Evolutionary conservation across 2,113 vertebrate species (phyloP).

Genomic region (Elephas maximus): DNA sequence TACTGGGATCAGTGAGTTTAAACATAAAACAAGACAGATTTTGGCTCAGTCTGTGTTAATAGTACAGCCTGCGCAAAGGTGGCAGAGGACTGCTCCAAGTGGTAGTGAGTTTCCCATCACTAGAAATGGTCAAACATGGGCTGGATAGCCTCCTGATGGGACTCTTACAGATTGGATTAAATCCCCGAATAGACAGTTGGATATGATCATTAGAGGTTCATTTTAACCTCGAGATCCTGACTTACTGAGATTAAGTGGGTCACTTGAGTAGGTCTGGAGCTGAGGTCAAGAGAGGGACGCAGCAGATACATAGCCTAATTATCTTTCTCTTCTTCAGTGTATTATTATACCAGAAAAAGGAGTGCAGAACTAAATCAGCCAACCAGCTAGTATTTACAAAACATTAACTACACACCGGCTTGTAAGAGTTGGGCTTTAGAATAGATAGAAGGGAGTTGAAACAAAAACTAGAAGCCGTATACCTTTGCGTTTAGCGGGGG

Average conservation of each 20-base stretch:
- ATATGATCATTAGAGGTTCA: neutral
- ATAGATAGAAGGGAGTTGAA: neutral
- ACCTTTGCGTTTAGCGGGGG: neutral
- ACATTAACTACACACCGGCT: neutral
- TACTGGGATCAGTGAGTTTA: neutral
- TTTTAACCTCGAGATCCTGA: neutral
- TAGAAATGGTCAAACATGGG: neutral
- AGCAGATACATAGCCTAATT: slow-evolving; percentile 34
- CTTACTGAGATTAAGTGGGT: slow-evolving; percentile 6
- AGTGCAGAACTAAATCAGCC: neutral
- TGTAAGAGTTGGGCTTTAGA: neutral
- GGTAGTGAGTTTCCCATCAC: neutral
- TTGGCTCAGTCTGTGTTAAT: neutral
- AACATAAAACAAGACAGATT: slow-evolving; percentile 38
- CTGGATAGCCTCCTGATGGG: neutral
- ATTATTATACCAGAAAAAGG: neutral
- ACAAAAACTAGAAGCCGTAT: neutral
- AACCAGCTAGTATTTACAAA: slow-evolving; percentile 23
- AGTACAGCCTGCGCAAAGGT: slow-evolving; percentile 15
- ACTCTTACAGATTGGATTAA: slow-evolving; percentile 14
- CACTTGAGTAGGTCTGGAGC: neutral
- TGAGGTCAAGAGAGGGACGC: neutral
- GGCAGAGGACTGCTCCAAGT: neutral
- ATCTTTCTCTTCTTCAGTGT: slow-evolving; percentile 31
- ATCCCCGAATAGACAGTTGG: neutral